Base-by-base conservation (phyloP, 2,888 invertebrate species). In the Dendrolimus pini region DNA sequence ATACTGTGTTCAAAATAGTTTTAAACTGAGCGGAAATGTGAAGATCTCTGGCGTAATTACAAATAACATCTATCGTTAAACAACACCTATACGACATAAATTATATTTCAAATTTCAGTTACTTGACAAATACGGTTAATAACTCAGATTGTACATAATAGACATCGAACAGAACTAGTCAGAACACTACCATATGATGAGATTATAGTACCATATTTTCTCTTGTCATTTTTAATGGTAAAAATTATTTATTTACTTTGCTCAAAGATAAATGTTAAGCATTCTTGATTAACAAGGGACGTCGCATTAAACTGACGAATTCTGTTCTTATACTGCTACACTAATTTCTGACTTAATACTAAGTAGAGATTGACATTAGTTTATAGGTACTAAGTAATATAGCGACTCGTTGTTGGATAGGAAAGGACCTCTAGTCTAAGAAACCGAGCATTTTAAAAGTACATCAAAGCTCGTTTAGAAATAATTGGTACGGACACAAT, bases 361-460 rank as follows among this genome's bases (percentile, higher is more conserved):
- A 80, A 72, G 12, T 10, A 47, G 80, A 80, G 80, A 85, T 82
- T 83, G 82, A 83, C 79, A 74, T 78, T 71, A 72, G 69, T 75
- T 75, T 74, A 77, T 69, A 74, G 68, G 83, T 85, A 84, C 82
- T 12, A 30, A 80, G 61, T 70, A 72, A 69, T 72, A 65, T 62
- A 69, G 65, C 69, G 73, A 72, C 73, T 72, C 69, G 65, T 68
- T 65, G 68, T 71, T 65, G 68, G 70, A 72, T 65, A 68, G 70
- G 69, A 67, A 63, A 66, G 68, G 64, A 66, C 57, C 58, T 67
- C 62, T 64, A 69, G 66, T 62, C 65, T 66, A 70, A 72, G 64
- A 73, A 66, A 72, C 61, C 65, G 65, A 69, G 64, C 62, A 62
- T 63, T 62, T 58, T 63, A 30, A 66, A 66, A 65, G 67, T 64